phyloP scores from a whole-genome alignment of 1,140 invertebrate genomes.

The Diachasmimorpha longicaudata region DNA sequence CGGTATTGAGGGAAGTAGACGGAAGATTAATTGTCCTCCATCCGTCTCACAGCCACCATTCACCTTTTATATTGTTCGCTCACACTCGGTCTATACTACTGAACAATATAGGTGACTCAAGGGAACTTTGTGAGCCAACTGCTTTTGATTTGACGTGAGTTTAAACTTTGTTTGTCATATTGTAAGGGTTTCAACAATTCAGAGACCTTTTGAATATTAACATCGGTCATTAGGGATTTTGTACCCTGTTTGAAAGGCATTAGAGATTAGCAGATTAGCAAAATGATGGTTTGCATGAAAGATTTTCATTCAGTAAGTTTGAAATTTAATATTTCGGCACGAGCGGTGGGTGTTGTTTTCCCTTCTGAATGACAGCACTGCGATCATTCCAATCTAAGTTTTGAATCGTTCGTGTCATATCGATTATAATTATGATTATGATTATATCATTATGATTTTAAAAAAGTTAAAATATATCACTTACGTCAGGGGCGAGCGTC shows the following conservation, averaged over 20 bases:
- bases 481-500: too few species aligned
- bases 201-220: not conserved
- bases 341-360: too few species aligned
- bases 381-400: too few species aligned
- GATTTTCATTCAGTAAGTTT: too few species aligned
- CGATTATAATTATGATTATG: too few species aligned
- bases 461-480: too few species aligned
- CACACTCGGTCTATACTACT: not conserved
- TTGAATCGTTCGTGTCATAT: too few species aligned
- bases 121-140: not conserved
- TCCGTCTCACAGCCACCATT: not conserved
- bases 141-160: not conserved
- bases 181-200: not conserved
- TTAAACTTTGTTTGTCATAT: not conserved
- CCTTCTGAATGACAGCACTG: too few species aligned
- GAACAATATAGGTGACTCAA: not conserved
- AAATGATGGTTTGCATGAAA: too few species aligned
- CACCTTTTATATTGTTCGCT: not conserved
- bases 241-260: not conserved
- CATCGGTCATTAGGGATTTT: not conserved
- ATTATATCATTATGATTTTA: too few species aligned
- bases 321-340: too few species aligned
- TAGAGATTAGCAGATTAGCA: not conserved
- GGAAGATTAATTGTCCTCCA: slow-evolving; percentile 20
- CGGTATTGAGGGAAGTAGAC: not conserved